Conservation (phyloP, 1,140 invertebrate genomes). For the Aphidius ervi region DNA sequence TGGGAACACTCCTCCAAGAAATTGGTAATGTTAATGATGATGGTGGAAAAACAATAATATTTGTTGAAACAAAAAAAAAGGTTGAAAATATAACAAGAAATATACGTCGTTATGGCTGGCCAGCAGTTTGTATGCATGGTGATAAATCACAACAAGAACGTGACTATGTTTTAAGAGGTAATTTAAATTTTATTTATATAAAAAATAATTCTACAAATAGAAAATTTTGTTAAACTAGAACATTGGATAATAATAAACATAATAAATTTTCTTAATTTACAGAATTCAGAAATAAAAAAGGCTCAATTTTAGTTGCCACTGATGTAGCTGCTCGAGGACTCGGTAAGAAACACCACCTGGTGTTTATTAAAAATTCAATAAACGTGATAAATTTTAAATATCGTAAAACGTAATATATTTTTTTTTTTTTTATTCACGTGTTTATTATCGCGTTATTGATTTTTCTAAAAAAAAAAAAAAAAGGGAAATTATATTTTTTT, state of each 20-base stretch:
- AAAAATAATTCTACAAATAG: not conserved
- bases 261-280: constrained; percentile 24
- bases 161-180: constrained; percentile 87
- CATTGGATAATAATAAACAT: constrained; percentile 8
- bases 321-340: constrained; percentile 97
- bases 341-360: constrained; percentile 66
- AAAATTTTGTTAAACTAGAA: not conserved
- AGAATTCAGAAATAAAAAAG: constrained; percentile 91
- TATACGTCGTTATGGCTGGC: constrained; percentile 88
- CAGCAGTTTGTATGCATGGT: constrained; percentile 91
- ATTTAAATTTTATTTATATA: constrained; percentile 1
- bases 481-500: not conserved
- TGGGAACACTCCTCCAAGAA: constrained; percentile 82
- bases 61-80: constrained; percentile 96
- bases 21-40: constrained; percentile 82
- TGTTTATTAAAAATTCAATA: constrained; percentile 10
- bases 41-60: constrained; percentile 91
- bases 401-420: not conserved
- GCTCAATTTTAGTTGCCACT: constrained; percentile 92
- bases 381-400: no score
- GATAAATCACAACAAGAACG: constrained; percentile 96
- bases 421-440: no score
- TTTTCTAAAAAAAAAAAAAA: not conserved
- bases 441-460: no score
- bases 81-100: constrained; percentile 88